phyloP scores from a whole-genome alignment of 2,888 invertebrate genomes.

The Ophion ellenae region DNA sequence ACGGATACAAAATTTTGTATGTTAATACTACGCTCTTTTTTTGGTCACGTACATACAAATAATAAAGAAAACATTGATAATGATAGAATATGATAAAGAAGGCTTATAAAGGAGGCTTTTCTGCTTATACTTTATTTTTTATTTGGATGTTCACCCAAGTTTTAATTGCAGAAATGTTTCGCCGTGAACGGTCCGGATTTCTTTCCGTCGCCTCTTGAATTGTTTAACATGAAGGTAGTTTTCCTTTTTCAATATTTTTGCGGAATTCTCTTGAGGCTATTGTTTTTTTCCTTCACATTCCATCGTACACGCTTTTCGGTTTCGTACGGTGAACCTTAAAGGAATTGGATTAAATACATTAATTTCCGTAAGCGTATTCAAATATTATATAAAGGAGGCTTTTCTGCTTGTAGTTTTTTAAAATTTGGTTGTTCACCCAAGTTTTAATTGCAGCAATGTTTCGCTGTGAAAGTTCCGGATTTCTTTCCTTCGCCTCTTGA shows the following conservation, averaged over 20 bases:
- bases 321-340: slow-evolving; percentile 37
- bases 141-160: slow-evolving; percentile 39
- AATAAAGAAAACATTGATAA: no score
- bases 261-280: slow-evolving; percentile 8
- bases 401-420: neutral
- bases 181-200: neutral
- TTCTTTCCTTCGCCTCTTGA: neutral
- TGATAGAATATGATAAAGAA: no score
- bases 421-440: slow-evolving; percentile 33
- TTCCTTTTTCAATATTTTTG: neutral
- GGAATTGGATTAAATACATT: no score
- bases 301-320: slow-evolving; percentile 21
- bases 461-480: neutral
- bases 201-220: neutral
- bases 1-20: no score
- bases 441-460: slow-evolving; percentile 35
- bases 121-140: slow-evolving; percentile 1
- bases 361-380: no score
- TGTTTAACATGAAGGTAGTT: slow-evolving; percentile 10
- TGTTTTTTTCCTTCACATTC: slow-evolving; percentile 4
- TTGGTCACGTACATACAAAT: no score
- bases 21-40: no score
- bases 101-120: neutral
- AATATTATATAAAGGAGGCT: neutral
- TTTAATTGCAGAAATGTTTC: slow-evolving; percentile 30